A percentile compares a stretch with the other conserved stretches of the same genome.
Conservation (phyloP, 1,140 invertebrate species). For the Zaprionus ornatus region DNA sequence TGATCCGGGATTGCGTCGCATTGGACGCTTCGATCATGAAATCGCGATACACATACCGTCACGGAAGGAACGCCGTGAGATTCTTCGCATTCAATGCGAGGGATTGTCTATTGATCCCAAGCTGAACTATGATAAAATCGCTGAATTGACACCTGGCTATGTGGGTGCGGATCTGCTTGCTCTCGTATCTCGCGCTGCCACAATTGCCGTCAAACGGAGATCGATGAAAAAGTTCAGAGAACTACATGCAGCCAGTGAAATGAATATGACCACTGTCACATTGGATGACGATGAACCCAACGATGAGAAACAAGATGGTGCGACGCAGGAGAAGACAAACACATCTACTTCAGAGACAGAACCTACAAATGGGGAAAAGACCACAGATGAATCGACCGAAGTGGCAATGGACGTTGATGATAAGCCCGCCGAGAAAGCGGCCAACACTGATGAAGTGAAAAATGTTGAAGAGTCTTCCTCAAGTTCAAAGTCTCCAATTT, state of each 20-base stretch:
- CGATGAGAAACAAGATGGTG: slow-evolving; percentile 52
- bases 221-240: slow-evolving; percentile 74
- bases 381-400: slow-evolving; percentile 13
- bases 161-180: slow-evolving; percentile 97
- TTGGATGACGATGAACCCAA: slow-evolving; percentile 69
- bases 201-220: slow-evolving; percentile 90
- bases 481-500: neutral
- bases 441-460: neutral
- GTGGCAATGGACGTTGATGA: slow-evolving; percentile 57
- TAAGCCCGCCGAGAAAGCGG: slow-evolving; percentile 12
- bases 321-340: neutral
- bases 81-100: slow-evolving; percentile 89
- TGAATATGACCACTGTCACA: slow-evolving; percentile 77
- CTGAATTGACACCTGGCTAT: slow-evolving; percentile 96
- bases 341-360: slow-evolving; percentile 14
- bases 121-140: slow-evolving; percentile 90
- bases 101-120: slow-evolving; percentile 88
- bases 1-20: slow-evolving; percentile 95
- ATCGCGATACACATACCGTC: slow-evolving; percentile 97
- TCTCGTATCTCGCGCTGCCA: slow-evolving; percentile 93
- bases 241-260: slow-evolving; percentile 61
- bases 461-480: neutral
- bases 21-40: slow-evolving; percentile 97
- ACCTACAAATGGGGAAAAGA: slow-evolving; percentile 48
- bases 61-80: slow-evolving; percentile 90